Evolutionary conservation across 2,888 invertebrate species (phyloP).

Genomic region (Ceramica pisi): DNA sequence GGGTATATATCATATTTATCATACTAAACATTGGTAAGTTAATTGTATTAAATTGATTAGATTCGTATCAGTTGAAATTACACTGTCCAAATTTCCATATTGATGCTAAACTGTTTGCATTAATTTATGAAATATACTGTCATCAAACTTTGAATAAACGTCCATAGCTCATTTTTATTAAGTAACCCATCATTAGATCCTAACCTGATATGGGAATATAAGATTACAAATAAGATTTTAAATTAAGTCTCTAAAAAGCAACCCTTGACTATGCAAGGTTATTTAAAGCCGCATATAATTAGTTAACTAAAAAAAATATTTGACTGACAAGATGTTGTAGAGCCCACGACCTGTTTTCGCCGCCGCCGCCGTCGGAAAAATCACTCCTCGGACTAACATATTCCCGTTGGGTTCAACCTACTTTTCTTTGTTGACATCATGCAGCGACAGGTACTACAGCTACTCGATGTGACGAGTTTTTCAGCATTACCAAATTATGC

Average conservation of each 20-base stretch:
- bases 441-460: conserved; percentile 12
- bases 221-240: neutral
- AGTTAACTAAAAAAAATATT: neutral
- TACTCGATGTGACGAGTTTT: neutral
- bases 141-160: neutral
- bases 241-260: neutral
- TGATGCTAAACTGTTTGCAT: neutral
- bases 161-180: neutral
- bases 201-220: no score
- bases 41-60: conserved; percentile 8
- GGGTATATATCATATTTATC: neutral
- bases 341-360: neutral
- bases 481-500: neutral
- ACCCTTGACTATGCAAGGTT: no score
- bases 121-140: neutral
- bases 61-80: conserved; percentile 7
- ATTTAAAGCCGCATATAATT: no score
- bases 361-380: neutral
- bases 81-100: neutral
- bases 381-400: conserved; percentile 20
- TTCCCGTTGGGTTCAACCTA: conserved; percentile 22
- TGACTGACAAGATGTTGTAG: conserved; percentile 1
- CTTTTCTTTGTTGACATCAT: conserved; percentile 9
- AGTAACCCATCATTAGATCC: no score
- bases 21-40: neutral